Evolutionary conservation across 1,140 invertebrate species (phyloP).

Genomic region (Apolygus lucorum): DNA sequence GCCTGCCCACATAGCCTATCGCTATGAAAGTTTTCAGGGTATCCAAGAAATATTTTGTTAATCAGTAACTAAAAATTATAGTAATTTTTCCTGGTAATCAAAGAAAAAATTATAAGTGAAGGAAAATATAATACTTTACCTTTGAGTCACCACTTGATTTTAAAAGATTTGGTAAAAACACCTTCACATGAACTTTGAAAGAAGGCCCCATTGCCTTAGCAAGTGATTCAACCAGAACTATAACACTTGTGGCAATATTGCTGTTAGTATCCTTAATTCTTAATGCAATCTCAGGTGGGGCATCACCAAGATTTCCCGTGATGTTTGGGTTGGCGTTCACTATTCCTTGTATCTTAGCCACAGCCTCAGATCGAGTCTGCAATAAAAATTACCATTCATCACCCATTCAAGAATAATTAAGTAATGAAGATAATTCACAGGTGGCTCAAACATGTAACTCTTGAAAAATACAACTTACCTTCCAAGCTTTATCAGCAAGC

Average conservation of each 20-base stretch:
- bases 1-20: too few relatives aligned
- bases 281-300: conserved; percentile 63
- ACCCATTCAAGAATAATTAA: too few relatives aligned
- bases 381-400: too few relatives aligned
- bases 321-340: conserved; percentile 69
- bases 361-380: conserved; percentile 67
- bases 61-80: too few relatives aligned
- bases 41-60: too few relatives aligned
- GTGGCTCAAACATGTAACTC: too few relatives aligned
- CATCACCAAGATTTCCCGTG: conserved; percentile 69
- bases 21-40: too few relatives aligned
- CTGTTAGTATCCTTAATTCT: conserved; percentile 82
- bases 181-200: conserved; percentile 61
- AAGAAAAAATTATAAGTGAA: too few relatives aligned
- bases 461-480: too few relatives aligned
- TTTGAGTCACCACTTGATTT: conserved; percentile 60
- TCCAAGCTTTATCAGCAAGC: conserved; percentile 91
- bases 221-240: conserved; percentile 71
- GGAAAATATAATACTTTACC: too few relatives aligned
- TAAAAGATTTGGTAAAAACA: conserved; percentile 75
- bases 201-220: conserved; percentile 71
- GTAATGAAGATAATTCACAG: too few relatives aligned
- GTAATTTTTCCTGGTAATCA: too few relatives aligned
- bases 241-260: conserved; percentile 72
- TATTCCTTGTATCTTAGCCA: conserved; percentile 68